Evolutionary conservation across 1,140 invertebrate genomes (phyloP).

Genomic region (Orchesella cincta): DNA sequence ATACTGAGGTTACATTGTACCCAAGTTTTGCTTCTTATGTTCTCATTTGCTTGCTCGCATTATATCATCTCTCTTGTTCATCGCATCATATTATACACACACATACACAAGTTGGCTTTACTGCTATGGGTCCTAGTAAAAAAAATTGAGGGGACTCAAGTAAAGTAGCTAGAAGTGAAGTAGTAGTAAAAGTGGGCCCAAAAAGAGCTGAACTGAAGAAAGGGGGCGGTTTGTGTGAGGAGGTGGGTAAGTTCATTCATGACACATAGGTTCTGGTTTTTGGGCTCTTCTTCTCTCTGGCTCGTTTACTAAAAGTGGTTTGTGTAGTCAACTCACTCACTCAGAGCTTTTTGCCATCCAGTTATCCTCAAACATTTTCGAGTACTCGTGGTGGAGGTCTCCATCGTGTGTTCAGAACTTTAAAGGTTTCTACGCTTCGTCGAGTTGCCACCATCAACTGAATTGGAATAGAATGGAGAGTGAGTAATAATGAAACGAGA

Average conservation of each 20-base stretch:
- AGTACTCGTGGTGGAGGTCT: not conserved
- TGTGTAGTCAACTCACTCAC: too few species aligned
- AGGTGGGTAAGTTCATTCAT: constrained; percentile 18
- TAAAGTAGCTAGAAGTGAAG: not conserved
- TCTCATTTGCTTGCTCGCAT: too few species aligned
- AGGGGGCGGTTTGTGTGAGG: not conserved
- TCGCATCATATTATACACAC: too few species aligned
- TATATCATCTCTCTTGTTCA: not conserved
- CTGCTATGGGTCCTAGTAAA: not conserved
- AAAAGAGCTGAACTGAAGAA: not conserved
- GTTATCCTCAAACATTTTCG: not conserved
- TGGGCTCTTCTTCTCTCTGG: not conserved
- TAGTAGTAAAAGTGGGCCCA: not conserved
- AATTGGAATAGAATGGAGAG: not conserved
- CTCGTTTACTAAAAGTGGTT: not conserved
- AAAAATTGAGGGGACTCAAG: not conserved
- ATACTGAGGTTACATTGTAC: not conserved
- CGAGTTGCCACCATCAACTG: not conserved
- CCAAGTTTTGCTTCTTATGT: not conserved
- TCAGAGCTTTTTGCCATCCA: too few species aligned
- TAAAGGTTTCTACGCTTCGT: not conserved
- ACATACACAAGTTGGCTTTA: not conserved
- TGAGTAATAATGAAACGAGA: not conserved
- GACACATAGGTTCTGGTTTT: constrained; percentile 12
- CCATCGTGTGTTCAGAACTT: not conserved